Evolutionary conservation across 1,140 invertebrate genomes (phyloP), one percentile per base, ranked within the genome.

Genomic region (Hirudo medicinalis): DNA sequence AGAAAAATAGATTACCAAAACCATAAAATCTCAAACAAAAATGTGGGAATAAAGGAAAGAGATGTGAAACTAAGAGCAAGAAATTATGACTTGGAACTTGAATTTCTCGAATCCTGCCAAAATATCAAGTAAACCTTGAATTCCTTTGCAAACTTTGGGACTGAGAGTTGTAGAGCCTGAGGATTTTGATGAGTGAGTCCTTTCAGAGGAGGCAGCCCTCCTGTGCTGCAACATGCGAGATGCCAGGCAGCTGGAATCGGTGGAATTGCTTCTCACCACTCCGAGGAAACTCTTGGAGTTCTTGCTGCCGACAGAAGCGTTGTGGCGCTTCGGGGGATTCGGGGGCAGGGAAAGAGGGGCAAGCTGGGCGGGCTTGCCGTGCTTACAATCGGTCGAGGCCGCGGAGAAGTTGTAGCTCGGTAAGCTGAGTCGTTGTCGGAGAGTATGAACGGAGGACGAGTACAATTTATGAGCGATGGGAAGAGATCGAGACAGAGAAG

Each of bases 361-460:
- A 15, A 25, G 29, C 8, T 1, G 57, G 22, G 57, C 57, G 57
- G 22, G 29, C 22, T 63, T 63, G 57, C 29, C 22, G 57, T 32
- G 57, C 19, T 63, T 63, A 13, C 22, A 32, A 22, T 22, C 11
- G 20, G 22, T 32, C 22, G 57, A 9, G 57, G 57, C 11, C 19
- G 17, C 22, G 29, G 55, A 60, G 20, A 63, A 63, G 57, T 22
- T 22, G 22, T 22, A 22, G 57, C 29, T 25, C 22, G 57, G 57
- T 15, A 63, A 63, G 29, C 57, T 63, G 57, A 63, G 29, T 63
- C 57, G 3, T 63, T 63, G 57, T 32, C 29, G 57, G 57, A 63
- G 57, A 63, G 57, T 25, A 11, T 22, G 11, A 63, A 32, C 29
- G 22, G 57, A 63, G 22, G 57, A 63, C 17, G 57, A 63, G 29